phyloP scores from a whole-genome alignment of 1,140 invertebrate genomes.

The Magallana gigas region DNA sequence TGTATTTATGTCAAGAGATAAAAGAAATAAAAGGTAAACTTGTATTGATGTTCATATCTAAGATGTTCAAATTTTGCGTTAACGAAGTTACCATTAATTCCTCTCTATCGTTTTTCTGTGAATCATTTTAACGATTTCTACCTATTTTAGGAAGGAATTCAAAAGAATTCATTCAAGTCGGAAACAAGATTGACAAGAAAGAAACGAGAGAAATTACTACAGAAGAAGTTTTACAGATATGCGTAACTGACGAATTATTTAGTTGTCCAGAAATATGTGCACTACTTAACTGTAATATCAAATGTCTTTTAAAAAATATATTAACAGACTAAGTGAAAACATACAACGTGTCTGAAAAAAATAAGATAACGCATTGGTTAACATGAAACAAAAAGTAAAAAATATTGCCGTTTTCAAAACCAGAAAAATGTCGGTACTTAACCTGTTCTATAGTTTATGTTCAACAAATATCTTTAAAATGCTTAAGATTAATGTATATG shows the following conservation, averaged over 20 bases:
- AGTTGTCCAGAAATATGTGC: conserved; percentile 38
- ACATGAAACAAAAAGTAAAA: background rate
- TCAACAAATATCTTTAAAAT: no score
- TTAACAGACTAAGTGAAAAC: conserved; percentile 19
- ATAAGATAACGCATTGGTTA: background rate
- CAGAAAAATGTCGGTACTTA: background rate
- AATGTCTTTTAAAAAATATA: conserved; percentile 38
- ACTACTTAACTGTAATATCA: conserved; percentile 44
- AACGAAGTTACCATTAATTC: no score
- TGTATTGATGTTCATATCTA: no score
- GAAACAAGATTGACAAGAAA: conserved; percentile 54
- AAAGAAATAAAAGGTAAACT: conserved; percentile 48
- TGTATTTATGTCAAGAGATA: conserved; percentile 34
- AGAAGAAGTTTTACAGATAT: background rate
- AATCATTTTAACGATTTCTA: background rate
- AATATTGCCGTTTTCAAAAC: background rate
- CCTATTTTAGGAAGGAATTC: conserved; percentile 16
- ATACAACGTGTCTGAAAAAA: background rate
- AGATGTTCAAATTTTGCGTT: no score
- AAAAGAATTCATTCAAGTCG: conserved; percentile 51
- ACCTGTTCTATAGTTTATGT: no score
- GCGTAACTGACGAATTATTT: conserved; percentile 6
- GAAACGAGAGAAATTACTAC: conserved; percentile 18
- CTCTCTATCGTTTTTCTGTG: background rate
- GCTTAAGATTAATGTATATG: no score